Evolutionary conservation across 1,140 invertebrate genomes (phyloP).

Genomic region (Drosophila rhopaloa): DNA sequence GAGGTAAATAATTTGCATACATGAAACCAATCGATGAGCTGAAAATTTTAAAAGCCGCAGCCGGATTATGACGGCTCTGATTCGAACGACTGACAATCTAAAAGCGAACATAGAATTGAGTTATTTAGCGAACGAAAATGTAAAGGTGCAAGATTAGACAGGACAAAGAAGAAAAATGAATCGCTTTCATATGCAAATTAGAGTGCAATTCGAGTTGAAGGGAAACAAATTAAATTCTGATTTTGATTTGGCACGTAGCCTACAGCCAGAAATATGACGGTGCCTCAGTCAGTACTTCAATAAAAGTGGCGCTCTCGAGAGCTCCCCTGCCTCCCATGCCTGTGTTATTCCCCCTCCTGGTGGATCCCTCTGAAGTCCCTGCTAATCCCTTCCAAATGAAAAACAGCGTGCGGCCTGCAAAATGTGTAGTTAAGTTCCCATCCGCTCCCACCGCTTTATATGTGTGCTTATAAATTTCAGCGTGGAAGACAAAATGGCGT

Average conservation of each 20-base stretch:
- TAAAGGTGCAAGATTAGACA: slow-evolving; percentile 73
- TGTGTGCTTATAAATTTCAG: slow-evolving; percentile 55
- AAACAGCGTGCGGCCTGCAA: slow-evolving; percentile 53
- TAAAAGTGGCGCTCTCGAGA: slow-evolving; percentile 65
- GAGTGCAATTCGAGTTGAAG: slow-evolving; percentile 48
- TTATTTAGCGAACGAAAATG: slow-evolving; percentile 61
- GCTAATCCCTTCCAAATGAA: slow-evolving; percentile 75
- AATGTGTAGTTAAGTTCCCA: slow-evolving; percentile 55
- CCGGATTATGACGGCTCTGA: no score
- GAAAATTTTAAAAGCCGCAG: slow-evolving; percentile 3
- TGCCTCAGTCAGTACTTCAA: slow-evolving; percentile 31
- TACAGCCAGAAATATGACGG: slow-evolving; percentile 23
- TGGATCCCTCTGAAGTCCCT: background rate
- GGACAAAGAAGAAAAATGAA: slow-evolving; percentile 46
- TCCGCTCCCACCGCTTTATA: slow-evolving; percentile 34
- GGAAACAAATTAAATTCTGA: slow-evolving; percentile 63
- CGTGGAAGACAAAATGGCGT: slow-evolving; percentile 72
- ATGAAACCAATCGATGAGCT: slow-evolving; percentile 65
- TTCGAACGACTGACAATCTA: slow-evolving; percentile 32
- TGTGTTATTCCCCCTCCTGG: background rate
- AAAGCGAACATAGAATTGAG: slow-evolving; percentile 49
- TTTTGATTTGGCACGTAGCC: slow-evolving; percentile 80
- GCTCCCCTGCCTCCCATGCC: background rate
- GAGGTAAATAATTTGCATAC: slow-evolving; percentile 66
- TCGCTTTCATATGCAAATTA: slow-evolving; percentile 79